A percentile compares a stretch with the other conserved stretches of the same genome.
These are phyloP conservation scores for Macaria liturata DNA, from an alignment of 2,888 invertebrate genomes.

Conservation along the genomic window DNA sequence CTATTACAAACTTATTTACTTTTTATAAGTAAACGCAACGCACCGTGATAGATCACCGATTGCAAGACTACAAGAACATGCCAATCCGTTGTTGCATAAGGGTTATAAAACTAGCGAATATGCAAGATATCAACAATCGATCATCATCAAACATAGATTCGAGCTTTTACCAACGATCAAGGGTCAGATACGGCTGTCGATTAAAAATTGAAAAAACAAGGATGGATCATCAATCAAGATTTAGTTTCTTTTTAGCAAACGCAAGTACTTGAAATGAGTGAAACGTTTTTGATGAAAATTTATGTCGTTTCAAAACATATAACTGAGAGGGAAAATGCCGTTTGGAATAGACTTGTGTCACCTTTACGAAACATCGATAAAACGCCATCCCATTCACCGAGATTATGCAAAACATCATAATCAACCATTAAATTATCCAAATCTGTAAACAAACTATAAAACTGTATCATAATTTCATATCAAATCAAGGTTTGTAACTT, in stretches of 20 bases:
- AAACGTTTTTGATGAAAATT: no score
- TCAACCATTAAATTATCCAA: background rate
- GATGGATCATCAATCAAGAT: constrained; percentile 24
- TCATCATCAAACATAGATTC: constrained; percentile 40
- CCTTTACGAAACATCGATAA: background rate
- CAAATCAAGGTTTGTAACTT: constrained; percentile 2
- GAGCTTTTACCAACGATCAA: constrained; percentile 27
- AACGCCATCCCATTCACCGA: background rate
- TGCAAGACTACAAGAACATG: constrained; percentile 40
- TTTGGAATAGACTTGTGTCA: no score
- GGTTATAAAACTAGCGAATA: constrained; percentile 29
- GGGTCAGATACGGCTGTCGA: constrained; percentile 40
- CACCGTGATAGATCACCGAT: constrained; percentile 44
- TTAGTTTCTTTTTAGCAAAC: background rate
- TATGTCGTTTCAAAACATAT: no score
- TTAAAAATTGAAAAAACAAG: constrained; percentile 25
- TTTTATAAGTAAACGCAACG: constrained; percentile 2
- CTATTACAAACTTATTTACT: background rate
- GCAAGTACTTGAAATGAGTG: no score
- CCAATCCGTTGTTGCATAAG: constrained; percentile 47
- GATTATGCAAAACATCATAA: constrained; percentile 4
- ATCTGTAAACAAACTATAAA: constrained; percentile 10
- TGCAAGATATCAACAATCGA: constrained; percentile 39
- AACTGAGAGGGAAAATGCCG: no score
- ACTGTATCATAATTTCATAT: constrained; percentile 15